These are phyloP conservation scores for Geodia barretti DNA, from an alignment of 37 sponge, comb jelly and placozoan species.

Conservation along the genomic window DNA sequence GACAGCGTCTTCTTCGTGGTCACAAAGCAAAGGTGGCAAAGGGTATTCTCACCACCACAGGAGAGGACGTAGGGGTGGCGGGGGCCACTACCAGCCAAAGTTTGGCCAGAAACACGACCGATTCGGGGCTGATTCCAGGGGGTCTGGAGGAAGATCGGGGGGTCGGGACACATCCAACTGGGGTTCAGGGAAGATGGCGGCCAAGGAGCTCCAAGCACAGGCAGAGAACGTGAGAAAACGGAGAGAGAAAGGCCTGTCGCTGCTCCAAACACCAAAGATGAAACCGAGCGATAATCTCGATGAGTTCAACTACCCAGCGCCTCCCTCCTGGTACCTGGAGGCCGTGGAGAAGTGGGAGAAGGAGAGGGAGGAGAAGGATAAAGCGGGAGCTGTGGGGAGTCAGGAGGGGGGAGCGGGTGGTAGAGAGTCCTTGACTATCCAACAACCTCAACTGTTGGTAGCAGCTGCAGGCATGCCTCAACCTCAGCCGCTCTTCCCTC, in stretches of 20 bases:
- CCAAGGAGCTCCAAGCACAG: conserved; percentile 1
- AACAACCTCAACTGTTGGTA: neutral
- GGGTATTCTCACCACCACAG: neutral
- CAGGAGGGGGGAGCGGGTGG: neutral
- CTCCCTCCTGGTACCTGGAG: conserved; percentile 64
- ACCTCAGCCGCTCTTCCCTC: neutral
- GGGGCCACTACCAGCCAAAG: neutral
- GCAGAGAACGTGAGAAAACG: conserved; percentile 19
- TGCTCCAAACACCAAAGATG: conserved; percentile 39
- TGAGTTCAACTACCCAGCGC: conserved; percentile 63
- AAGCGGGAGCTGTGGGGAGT: neutral
- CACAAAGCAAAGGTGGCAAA: neutral
- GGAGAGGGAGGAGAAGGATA: conserved; percentile 10
- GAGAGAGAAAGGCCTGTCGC: conserved; percentile 30
- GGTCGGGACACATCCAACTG: neutral
- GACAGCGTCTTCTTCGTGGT: neutral
- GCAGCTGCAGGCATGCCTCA: neutral
- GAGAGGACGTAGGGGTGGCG: neutral
- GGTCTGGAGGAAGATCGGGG: neutral
- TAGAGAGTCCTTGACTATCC: neutral
- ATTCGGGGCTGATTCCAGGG: neutral
- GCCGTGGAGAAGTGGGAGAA: conserved; percentile 45
- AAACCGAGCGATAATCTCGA: conserved; percentile 21
- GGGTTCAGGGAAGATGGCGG: neutral
- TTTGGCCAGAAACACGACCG: neutral